These are phyloP conservation scores for Diplazon laetatorius DNA, from an alignment of 2,888 invertebrate genomes.

Conservation along the genomic window DNA sequence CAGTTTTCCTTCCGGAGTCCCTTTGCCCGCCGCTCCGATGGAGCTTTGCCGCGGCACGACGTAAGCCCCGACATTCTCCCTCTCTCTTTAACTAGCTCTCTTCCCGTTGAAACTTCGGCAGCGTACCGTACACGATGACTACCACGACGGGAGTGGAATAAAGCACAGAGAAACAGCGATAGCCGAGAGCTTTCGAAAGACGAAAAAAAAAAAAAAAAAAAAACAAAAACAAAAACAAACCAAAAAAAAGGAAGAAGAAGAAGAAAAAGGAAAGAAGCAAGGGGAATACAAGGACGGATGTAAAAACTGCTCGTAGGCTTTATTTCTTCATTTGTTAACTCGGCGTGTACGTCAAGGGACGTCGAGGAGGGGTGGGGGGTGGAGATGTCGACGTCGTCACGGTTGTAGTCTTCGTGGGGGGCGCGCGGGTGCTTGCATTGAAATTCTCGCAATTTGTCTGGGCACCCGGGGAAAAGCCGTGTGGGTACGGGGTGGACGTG, in stretches of 20 bases:
- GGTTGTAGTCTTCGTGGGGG: constrained; percentile 31
- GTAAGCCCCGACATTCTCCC: constrained; percentile 46
- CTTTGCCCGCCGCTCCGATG: constrained; percentile 41
- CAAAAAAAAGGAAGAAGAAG: background rate
- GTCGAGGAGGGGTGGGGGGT: no score
- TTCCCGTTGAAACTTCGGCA: constrained; percentile 49
- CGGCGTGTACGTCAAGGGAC: constrained; percentile 57
- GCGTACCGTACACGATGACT: constrained; percentile 44
- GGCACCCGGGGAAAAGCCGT: constrained; percentile 56
- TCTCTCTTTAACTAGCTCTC: constrained; percentile 26
- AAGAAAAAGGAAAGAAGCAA: constrained; percentile 1
- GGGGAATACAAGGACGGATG: constrained; percentile 13
- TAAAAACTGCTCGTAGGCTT: constrained; percentile 62
- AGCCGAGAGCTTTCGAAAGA: constrained; percentile 7
- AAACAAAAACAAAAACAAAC: constrained; percentile 9
- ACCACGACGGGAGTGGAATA: constrained; percentile 49
- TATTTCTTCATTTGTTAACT: constrained; percentile 69
- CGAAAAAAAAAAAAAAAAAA: constrained; percentile 1
- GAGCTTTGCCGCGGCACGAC: constrained; percentile 44
- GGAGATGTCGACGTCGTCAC: constrained; percentile 55
- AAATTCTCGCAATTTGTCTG: constrained; percentile 74
- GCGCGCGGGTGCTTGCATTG: constrained; percentile 69
- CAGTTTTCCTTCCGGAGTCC: constrained; percentile 10
- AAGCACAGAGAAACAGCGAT: constrained; percentile 14
- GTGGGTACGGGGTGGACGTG: background rate